These are phyloP conservation scores for Tretioscincus oriximinensis DNA, from an alignment of 2,113 vertebrate species.

Conservation along the genomic window DNA sequence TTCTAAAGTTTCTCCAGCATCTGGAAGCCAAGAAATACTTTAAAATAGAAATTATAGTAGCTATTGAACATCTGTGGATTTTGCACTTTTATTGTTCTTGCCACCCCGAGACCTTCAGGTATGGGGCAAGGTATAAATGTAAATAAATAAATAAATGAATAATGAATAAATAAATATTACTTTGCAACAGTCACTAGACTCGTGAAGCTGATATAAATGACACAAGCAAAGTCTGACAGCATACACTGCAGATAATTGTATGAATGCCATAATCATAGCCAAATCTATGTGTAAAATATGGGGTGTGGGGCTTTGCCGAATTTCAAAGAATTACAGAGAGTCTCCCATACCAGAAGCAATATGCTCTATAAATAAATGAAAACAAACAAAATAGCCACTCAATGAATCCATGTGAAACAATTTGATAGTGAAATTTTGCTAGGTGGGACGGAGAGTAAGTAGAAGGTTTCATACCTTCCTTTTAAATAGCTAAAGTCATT, in stretches of 20 bases:
- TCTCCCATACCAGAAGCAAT: slow-evolving; percentile 31
- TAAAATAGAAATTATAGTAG: background rate
- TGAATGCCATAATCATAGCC: background rate
- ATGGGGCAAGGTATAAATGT: no score
- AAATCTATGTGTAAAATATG: background rate
- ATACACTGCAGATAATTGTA: slow-evolving; percentile 42
- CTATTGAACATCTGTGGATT: background rate
- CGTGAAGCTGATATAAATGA: slow-evolving; percentile 18
- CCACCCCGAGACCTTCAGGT: no score
- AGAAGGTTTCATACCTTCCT: slow-evolving; percentile 37
- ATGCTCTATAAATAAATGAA: no score
- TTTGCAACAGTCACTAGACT: background rate
- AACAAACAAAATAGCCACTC: slow-evolving; percentile 18
- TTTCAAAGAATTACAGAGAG: slow-evolving; percentile 8
- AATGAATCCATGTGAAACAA: slow-evolving; percentile 18
- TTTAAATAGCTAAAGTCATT: slow-evolving; percentile 4
- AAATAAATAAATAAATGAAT: no score
- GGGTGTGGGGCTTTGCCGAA: background rate
- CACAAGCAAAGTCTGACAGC: slow-evolving; percentile 39
- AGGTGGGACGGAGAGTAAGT: slow-evolving; percentile 47
- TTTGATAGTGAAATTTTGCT: background rate
- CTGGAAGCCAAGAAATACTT: slow-evolving; percentile 13
- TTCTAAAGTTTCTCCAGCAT: slow-evolving; percentile 5
- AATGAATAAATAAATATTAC: no score
- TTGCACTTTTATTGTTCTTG: no score